Evolutionary conservation across 2,888 invertebrate species (phyloP).

Genomic region (Brassicogethes aeneus): DNA sequence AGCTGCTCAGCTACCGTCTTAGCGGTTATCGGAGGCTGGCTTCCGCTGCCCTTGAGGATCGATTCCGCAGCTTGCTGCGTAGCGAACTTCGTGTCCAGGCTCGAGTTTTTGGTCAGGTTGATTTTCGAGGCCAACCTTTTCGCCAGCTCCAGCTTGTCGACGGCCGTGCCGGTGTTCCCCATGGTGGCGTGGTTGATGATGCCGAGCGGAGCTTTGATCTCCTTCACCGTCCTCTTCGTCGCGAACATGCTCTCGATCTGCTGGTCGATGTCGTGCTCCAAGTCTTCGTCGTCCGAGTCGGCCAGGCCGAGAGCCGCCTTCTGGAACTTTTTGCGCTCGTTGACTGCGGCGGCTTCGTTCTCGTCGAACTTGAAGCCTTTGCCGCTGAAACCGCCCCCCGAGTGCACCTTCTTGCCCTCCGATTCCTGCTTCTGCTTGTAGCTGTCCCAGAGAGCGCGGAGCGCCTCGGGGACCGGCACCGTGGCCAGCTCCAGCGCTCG

Average conservation of each 20-base stretch:
- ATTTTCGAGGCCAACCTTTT: conserved; percentile 80
- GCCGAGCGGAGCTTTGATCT: conserved; percentile 61
- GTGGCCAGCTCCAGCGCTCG: conserved; percentile 85
- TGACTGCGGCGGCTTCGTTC: conserved; percentile 90
- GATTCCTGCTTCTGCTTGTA: conserved; percentile 87
- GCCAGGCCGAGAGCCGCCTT: conserved; percentile 90
- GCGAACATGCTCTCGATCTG: conserved; percentile 96
- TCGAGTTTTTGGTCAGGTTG: conserved; percentile 78
- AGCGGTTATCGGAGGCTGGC: conserved; percentile 76
- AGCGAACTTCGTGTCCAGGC: conserved; percentile 75
- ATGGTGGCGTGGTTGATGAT: conserved; percentile 37
- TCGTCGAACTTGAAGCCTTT: conserved; percentile 99
- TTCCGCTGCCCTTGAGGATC: conserved; percentile 69
- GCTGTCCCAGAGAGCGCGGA: conserved; percentile 74
- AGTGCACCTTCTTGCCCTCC: conserved; percentile 69
- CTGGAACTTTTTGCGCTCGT: conserved; percentile 95
- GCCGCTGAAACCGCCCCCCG: conserved; percentile 90
- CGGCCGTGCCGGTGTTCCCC: conserved; percentile 41
- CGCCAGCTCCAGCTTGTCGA: conserved; percentile 82
- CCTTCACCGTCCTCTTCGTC: conserved; percentile 88
- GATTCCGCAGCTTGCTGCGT: conserved; percentile 89
- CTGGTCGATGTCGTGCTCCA: conserved; percentile 94
- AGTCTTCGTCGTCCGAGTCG: conserved; percentile 97
- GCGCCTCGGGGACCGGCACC: conserved; percentile 63
- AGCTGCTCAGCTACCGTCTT: conserved; percentile 96